phyloP scores from a whole-genome alignment of 2,113 vertebrate species.

The Rattus rattus region DNA sequence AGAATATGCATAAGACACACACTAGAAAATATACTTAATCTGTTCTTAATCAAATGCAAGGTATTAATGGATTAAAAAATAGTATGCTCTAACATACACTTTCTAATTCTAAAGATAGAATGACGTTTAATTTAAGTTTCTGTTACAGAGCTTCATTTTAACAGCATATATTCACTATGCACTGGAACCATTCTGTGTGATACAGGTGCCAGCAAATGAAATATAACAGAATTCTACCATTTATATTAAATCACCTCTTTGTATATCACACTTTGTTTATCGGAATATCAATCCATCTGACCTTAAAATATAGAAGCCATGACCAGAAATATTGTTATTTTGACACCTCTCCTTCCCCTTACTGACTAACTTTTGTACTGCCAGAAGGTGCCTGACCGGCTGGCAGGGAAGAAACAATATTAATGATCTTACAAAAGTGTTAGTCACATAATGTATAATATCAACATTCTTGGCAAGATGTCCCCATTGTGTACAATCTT shows the following conservation, averaged over 20 bases:
- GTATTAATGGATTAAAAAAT: background rate
- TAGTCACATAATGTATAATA: background rate
- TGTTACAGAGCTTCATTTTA: background rate
- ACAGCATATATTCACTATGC: background rate
- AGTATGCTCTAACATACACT: background rate
- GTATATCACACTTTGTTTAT: background rate
- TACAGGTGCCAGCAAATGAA: background rate
- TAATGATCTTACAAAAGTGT: background rate
- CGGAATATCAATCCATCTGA: background rate
- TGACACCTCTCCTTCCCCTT: background rate
- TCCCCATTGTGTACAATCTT: background rate
- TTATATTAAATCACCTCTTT: background rate
- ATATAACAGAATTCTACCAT: background rate
- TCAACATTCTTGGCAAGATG: background rate
- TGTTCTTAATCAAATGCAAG: background rate
- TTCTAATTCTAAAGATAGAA: background rate
- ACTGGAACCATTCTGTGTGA: background rate
- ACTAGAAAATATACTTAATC: background rate
- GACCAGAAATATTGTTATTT: background rate
- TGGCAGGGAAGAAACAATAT: no score
- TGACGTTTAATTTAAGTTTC: background rate
- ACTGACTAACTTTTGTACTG: no score
- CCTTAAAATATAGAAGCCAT: background rate
- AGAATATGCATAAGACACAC: background rate
- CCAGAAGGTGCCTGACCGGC: no score